These are phyloP conservation scores for Manacus vitellinus DNA, from an alignment of 2,113 vertebrate genomes.

Conservation along the genomic window DNA sequence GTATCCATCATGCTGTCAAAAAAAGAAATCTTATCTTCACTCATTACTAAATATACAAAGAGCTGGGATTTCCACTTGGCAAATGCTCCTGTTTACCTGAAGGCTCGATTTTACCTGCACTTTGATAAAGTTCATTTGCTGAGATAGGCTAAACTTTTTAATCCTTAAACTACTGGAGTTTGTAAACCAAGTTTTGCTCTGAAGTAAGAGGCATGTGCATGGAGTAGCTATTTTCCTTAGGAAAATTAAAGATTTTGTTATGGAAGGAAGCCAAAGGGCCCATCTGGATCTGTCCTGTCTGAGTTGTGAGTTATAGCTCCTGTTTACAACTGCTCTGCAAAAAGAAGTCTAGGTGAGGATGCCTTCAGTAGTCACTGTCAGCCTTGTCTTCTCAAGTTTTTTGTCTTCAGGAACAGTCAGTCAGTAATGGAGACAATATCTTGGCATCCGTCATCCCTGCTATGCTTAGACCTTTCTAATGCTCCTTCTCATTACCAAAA, in stretches of 20 bases:
- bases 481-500: background rate
- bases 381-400: background rate
- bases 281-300: constrained; percentile 40
- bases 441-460: background rate
- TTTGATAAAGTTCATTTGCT: constrained; percentile 68
- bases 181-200: background rate
- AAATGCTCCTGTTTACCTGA: constrained; percentile 69
- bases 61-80: constrained; percentile 75
- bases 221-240: background rate
- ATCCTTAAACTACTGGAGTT: background rate
- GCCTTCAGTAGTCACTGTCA: background rate
- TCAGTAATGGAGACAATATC: background rate
- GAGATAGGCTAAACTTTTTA: constrained; percentile 43
- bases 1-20: constrained; percentile 67
- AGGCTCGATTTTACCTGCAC: constrained; percentile 61
- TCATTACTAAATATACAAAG: constrained; percentile 70
- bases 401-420: background rate
- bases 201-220: background rate
- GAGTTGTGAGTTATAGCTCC: constrained; percentile 5
- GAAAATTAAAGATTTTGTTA: background rate
- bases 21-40: constrained; percentile 72
- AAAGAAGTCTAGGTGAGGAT: background rate
- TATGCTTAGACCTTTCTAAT: background rate
- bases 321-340: constrained; percentile 19
- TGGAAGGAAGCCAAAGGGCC: background rate